Conservation (phyloP, 1,140 invertebrate species). For the Dinoponera quadriceps region DNA sequence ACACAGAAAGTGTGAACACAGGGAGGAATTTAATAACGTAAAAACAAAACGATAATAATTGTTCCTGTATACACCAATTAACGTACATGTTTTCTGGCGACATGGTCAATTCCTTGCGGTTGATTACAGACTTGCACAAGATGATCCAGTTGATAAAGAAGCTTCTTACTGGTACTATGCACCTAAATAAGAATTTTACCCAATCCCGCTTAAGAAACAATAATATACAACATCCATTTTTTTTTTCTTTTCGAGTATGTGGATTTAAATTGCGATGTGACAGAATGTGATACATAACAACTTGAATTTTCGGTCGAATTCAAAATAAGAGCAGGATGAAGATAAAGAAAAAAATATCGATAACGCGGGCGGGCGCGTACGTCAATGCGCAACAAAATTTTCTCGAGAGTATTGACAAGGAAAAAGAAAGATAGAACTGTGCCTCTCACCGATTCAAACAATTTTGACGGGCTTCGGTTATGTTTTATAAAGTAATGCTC, state of each 20-base stretch:
- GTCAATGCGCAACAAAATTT: not conserved
- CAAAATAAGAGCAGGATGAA: not conserved
- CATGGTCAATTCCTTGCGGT: constrained; percentile 89
- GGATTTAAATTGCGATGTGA: constrained; percentile 13
- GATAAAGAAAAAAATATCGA: not conserved
- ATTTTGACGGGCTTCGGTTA: no score
- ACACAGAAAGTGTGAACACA: not conserved
- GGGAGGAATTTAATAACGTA: constrained; percentile 22
- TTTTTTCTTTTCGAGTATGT: not conserved
- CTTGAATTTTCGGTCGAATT: not conserved
- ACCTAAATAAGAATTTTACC: constrained; percentile 89
- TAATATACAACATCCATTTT: constrained; percentile 7
- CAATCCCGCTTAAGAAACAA: constrained; percentile 65
- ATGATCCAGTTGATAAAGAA: constrained; percentile 97
- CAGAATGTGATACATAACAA: not conserved
- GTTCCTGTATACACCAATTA: constrained; percentile 54
- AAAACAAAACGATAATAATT: constrained; percentile 11
- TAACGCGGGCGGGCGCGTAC: constrained; percentile 1
- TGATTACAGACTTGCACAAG: constrained; percentile 98
- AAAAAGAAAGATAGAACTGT: no score
- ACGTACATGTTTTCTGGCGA: constrained; percentile 91
- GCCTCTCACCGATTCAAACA: no score
- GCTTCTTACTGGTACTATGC: constrained; percentile 98
- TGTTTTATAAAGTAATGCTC: no score
- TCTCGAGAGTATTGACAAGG: constrained; percentile 19